Percentiles rank a stretch among this genome's conserved stretches.
These are phyloP conservation scores for Homarus americanus DNA, from an alignment of 1,140 invertebrate species.

Conservation along the genomic window DNA sequence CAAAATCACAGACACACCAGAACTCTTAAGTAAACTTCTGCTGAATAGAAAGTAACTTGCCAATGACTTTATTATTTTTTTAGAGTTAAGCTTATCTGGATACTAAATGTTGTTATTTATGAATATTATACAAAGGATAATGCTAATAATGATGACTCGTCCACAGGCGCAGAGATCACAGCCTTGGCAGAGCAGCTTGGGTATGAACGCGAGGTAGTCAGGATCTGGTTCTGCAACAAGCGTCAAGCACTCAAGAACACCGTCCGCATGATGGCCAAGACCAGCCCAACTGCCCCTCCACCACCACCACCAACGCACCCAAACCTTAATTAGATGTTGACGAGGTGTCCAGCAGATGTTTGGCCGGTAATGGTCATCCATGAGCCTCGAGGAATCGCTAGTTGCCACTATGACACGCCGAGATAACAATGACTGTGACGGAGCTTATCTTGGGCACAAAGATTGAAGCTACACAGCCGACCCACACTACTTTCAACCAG, in stretches of 20 bases:
- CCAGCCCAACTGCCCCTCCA: conserved; percentile 41
- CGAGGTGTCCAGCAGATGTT: not conserved
- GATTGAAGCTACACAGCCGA: not conserved
- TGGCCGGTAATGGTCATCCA: not conserved
- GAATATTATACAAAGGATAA: not conserved
- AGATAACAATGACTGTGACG: conserved; percentile 8
- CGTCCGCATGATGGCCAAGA: conserved; percentile 78
- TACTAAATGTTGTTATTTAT: too few species aligned
- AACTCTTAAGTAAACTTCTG: too few species aligned
- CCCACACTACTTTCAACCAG: not conserved
- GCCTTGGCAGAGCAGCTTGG: conserved; percentile 95
- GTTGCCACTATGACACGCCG: not conserved
- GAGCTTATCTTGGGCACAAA: not conserved
- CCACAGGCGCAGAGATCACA: conserved; percentile 95
- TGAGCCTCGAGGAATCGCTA: not conserved
- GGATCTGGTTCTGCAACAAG: conserved; percentile 99
- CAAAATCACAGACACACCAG: too few species aligned
- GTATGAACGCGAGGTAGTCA: conserved; percentile 97
- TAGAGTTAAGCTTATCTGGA: not conserved
- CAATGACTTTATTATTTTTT: not conserved
- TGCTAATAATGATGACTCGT: not conserved
- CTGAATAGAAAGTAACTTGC: too few species aligned
- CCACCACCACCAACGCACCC: conserved; percentile 45
- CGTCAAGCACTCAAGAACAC: conserved; percentile 97
- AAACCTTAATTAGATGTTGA: conserved; percentile 14